phyloP scores from a whole-genome alignment of 1,140 invertebrate species.

The Frieseomelitta varia region DNA sequence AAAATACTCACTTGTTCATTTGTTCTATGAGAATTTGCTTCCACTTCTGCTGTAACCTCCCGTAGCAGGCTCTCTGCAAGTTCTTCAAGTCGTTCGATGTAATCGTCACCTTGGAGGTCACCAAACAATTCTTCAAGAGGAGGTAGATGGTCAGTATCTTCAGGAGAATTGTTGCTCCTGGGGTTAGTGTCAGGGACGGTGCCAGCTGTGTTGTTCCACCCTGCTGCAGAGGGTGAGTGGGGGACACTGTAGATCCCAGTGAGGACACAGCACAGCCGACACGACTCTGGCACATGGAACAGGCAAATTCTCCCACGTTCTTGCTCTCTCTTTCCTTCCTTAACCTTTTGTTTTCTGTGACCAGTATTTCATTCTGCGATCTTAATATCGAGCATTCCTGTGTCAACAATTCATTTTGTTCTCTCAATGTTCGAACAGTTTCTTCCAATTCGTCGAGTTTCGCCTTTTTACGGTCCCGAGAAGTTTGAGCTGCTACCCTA shows the following conservation, averaged over 20 bases:
- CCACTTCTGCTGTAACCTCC: conserved; percentile 89
- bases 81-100: conserved; percentile 88
- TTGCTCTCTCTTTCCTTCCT: conserved; percentile 80
- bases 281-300: conserved; percentile 80
- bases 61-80: conserved; percentile 90
- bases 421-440: conserved; percentile 85
- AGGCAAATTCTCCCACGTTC: conserved; percentile 72
- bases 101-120: conserved; percentile 85
- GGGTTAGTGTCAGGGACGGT: conserved; percentile 79
- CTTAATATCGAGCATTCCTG: conserved; percentile 86
- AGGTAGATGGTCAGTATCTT: conserved; percentile 89
- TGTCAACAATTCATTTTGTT: conserved; percentile 85
- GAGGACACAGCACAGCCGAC: conserved; percentile 84
- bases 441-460: conserved; percentile 94
- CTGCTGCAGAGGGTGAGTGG: conserved; percentile 90
- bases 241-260: conserved; percentile 90
- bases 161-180: conserved; percentile 82
- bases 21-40: conserved; percentile 84
- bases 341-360: conserved; percentile 85
- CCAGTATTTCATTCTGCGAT: conserved; percentile 85
- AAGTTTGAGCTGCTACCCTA: conserved; percentile 98
- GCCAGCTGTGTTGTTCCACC: conserved; percentile 86
- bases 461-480: conserved; percentile 97
- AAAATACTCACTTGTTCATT: conserved; percentile 82
- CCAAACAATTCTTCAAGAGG: conserved; percentile 90